Evolutionary conservation across 92 coral and sea anemone species (phyloP).

Genomic region (Epizoanthus rinbou): DNA sequence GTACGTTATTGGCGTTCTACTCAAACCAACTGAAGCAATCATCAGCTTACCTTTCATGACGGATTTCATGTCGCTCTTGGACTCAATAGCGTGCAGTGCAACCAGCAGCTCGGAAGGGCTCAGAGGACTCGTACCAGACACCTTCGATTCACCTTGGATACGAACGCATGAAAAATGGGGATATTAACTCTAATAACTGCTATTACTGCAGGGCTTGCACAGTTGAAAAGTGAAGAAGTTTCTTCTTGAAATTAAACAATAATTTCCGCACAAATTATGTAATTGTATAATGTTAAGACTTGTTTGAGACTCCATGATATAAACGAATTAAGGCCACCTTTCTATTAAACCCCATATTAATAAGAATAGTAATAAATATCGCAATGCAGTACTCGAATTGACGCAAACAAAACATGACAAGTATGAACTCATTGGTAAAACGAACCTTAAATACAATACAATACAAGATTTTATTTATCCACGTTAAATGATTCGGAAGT

Average conservation of each 20-base stretch:
- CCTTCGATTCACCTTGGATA: conserved; percentile 86
- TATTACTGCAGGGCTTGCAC: background rate
- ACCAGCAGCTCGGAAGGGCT: conserved; percentile 97
- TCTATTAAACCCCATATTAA: no score
- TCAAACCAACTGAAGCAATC: no score
- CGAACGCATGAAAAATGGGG: background rate
- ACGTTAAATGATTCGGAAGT: no score
- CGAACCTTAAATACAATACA: no score
- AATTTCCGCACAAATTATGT: background rate
- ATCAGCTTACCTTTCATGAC: conserved; percentile 87
- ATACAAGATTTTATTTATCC: no score
- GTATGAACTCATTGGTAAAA: no score
- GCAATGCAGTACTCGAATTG: no score
- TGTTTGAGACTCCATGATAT: background rate
- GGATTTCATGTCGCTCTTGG: conserved; percentile 94
- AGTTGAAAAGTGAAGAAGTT: background rate
- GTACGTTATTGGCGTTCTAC: no score
- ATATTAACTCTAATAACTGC: background rate
- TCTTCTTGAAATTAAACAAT: background rate
- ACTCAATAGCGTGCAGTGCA: conserved; percentile 91
- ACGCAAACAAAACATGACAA: no score
- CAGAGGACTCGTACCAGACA: conserved; percentile 96
- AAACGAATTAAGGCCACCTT: background rate
- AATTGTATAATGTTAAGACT: background rate
- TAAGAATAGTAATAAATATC: no score